A percentile compares a stretch with the other conserved stretches of the same genome.
phyloP scores from a whole-genome alignment of 2,797 vertebrate species.

The Pseudochaenichthys georgianus region DNA sequence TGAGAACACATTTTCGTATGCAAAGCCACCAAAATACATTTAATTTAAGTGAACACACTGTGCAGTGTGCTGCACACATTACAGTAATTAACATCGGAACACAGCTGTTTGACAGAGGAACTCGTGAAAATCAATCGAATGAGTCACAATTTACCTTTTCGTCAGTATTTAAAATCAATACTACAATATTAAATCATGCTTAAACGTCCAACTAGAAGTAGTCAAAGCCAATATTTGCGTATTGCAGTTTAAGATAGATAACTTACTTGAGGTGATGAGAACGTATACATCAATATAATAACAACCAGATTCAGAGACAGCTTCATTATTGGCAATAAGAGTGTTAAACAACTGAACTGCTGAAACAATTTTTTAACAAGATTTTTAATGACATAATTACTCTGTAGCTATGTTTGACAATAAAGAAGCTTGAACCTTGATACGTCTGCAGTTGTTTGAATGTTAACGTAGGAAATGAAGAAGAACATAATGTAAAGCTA shows the following conservation, averaged over 20 bases:
- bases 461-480: background rate
- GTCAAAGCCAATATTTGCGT: constrained; percentile 13
- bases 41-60: background rate
- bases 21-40: background rate
- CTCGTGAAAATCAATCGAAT: background rate
- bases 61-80: background rate
- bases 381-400: no score
- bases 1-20: background rate
- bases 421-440: no score
- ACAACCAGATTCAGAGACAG: no score
- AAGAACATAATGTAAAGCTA: background rate
- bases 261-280: background rate
- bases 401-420: no score
- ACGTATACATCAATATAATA: background rate
- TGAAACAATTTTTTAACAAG: no score
- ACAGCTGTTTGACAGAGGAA: background rate
- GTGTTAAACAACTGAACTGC: no score
- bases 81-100: constrained; percentile 1
- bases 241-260: background rate
- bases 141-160: constrained; percentile 8
- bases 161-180: background rate
- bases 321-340: no score
- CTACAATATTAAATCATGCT: constrained; percentile 8
- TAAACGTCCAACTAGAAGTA: background rate
- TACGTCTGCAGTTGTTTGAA: background rate